Base-by-base conservation (phyloP, 2,888 invertebrate genomes). In the Dryobota labecula region DNA sequence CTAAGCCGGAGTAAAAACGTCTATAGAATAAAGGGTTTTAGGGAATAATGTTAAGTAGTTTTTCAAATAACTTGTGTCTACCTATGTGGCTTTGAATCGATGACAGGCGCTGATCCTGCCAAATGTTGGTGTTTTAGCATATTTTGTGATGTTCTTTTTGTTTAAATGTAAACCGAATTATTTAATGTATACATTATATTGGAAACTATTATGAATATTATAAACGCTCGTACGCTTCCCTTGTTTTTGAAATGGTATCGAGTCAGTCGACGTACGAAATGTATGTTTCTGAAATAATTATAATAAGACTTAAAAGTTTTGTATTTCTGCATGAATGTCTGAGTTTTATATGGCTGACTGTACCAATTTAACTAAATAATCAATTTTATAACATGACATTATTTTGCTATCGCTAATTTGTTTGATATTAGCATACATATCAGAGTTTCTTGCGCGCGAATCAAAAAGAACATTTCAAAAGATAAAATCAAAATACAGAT, bases 131-230 rank as follows among this genome's bases (percentile, higher is more conserved):
- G 83, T 86, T 87, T 88, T 89, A 88, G 89, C 86, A 82, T 84
- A 76, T 87, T 92, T 92, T 93, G 91, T 89, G 83, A 89, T 93
- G 93, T 92, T 93, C 92, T 92, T 92, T 92, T 92, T 90, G 88
- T 77, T 87, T 54, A 76, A 49, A 69, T 70, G 66, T 72, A 45
- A 76, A 83, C 82, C 63, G 51, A 73, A 74, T 74, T 72, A 51
- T 62, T 67, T 61, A 60, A 57, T 65, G 69, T 66, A 13, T 30
- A 66, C 36, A 53, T 70, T 58, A 43, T 61, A 54, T 47, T 74
- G 45, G 61, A 71, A 78, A 53, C 36, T 60, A 47, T 62, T 73
- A 54, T 54, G 24, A 53, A 71, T 78, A 73, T 54, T 63, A 74
- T 80, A 47, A 77, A 69, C 18, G 30, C 27, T 49, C 27, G 47